These are phyloP conservation scores for Apodemus speciosus DNA, from an alignment of 2,113 vertebrate species.

Conservation along the genomic window DNA sequence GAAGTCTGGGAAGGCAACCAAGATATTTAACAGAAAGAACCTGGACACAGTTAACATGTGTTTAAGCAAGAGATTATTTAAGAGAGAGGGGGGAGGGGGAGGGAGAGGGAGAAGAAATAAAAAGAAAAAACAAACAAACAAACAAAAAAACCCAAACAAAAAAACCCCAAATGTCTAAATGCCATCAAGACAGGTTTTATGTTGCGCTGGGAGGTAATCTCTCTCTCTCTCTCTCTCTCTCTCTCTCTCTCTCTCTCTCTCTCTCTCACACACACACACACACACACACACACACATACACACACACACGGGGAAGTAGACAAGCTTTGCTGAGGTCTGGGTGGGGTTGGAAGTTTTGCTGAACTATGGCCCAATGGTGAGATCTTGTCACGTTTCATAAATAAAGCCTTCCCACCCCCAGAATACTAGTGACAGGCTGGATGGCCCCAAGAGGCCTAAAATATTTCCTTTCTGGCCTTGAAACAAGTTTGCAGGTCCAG, in stretches of 20 bases:
- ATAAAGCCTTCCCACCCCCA: background rate
- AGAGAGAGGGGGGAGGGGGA: too few relatives aligned
- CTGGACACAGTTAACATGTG: slow-evolving; percentile 60
- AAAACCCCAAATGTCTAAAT: slow-evolving; percentile 19
- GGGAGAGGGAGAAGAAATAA: rapidly evolving
- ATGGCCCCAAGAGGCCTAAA: background rate
- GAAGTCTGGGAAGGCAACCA: slow-evolving; percentile 77
- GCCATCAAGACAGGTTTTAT: slow-evolving; percentile 12
- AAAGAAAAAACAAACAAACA: background rate
- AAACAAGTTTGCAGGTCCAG: background rate
- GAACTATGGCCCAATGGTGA: background rate
- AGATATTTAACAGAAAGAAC: slow-evolving; percentile 74
- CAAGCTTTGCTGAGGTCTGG: background rate
- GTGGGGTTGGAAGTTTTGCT: background rate
- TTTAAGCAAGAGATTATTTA: slow-evolving; percentile 61
- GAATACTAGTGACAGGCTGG: background rate
- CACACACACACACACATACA: too few relatives aligned
- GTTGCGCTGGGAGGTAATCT: slow-evolving; percentile 13
- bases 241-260: too few relatives aligned
- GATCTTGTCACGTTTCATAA: slow-evolving; percentile 15
- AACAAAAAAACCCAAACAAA: too few relatives aligned
- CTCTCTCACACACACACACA: too few relatives aligned
- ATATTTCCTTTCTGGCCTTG: background rate
- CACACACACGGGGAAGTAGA: too few relatives aligned
- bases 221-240: too few relatives aligned